Evolutionary conservation across 2,888 invertebrate genomes (phyloP).

Genomic region (Cotesia congregata): DNA sequence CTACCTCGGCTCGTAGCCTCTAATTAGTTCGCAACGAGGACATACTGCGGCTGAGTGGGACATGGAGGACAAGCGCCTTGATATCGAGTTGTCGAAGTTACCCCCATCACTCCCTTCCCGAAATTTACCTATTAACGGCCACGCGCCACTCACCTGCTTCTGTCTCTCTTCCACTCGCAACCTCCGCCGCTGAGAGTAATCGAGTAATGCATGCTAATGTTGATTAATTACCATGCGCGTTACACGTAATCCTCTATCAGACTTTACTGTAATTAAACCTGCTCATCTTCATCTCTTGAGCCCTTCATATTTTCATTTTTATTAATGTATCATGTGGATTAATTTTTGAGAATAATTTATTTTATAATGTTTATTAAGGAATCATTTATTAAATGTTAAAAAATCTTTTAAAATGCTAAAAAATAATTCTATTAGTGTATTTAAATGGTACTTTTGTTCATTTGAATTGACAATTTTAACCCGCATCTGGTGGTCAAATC

Average conservation of each 20-base stretch:
- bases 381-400: slow-evolving; percentile 1
- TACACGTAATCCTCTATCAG: slow-evolving; percentile 45
- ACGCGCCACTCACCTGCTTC: slow-evolving; percentile 46
- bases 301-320: background rate
- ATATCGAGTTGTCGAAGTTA: slow-evolving; percentile 58
- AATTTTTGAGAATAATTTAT: too few relatives aligned
- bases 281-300: background rate
- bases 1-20: slow-evolving; percentile 24
- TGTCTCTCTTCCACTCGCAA: slow-evolving; percentile 44
- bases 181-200: slow-evolving; percentile 41
- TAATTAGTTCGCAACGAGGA: slow-evolving; percentile 48
- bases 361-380: too few relatives aligned
- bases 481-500: slow-evolving; percentile 8
- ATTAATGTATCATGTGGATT: too few relatives aligned
- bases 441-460: background rate
- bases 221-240: slow-evolving; percentile 61
- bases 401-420: background rate
- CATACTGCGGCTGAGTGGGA: slow-evolving; percentile 35
- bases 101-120: slow-evolving; percentile 44
- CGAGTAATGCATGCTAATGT: slow-evolving; percentile 64
- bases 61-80: slow-evolving; percentile 41
- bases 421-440: too few relatives aligned
- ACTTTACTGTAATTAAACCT: background rate
- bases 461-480: slow-evolving; percentile 19
- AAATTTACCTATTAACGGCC: slow-evolving; percentile 57